Evolutionary conservation across 2,888 invertebrate species (phyloP), one percentile per base, ranked within the genome.

Genomic region (Ischnura elegans): DNA sequence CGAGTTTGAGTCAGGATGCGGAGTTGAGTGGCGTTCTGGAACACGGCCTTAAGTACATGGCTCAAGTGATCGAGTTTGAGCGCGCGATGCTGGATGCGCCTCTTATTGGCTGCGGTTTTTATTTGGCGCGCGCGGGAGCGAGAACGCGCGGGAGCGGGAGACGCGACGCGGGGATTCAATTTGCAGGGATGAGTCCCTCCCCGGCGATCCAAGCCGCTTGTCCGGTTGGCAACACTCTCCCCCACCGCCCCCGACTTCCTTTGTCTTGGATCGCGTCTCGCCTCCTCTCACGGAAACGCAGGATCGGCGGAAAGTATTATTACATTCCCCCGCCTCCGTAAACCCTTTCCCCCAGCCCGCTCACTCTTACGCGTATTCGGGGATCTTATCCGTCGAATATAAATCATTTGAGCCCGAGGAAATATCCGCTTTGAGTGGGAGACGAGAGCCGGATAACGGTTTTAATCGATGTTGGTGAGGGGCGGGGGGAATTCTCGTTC

Each of bases 231-330:
- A 87, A 87, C 55, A 42, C 55, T 55, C 87, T 29, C 36, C 51
- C 87, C n/a, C 10, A 13, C 51, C 51, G n/a, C 42, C 42, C 87
- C 55, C 51, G 13, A 25, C 55, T 46, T 25, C 46, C 55, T 42
- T 87, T 87, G 87, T 87, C 87, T 87, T 87, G 55, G 55, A 36
- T 55, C 51, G 55, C 55, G 55, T 87, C 87, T 51, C 47, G 21
- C 47, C 87, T 87, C 36, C 25, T 87, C 55, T 87, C 55, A 55
- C 87, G 51, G 87, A 87, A 87, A 87, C 55, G 87, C 87, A 55
- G 36, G 87, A 51, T 87, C 87, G 51, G 87, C 87, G 43, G 87
- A 87, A 87, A 87, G 55, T 61, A 87, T 87, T 61, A 42, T 87
- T 87, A 55, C 87, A 43, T 61, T 51, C 25, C 55, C 55, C 3